Base-by-base conservation (phyloP, 2,888 invertebrate species). In the Hirtodrosophila cameraria region DNA sequence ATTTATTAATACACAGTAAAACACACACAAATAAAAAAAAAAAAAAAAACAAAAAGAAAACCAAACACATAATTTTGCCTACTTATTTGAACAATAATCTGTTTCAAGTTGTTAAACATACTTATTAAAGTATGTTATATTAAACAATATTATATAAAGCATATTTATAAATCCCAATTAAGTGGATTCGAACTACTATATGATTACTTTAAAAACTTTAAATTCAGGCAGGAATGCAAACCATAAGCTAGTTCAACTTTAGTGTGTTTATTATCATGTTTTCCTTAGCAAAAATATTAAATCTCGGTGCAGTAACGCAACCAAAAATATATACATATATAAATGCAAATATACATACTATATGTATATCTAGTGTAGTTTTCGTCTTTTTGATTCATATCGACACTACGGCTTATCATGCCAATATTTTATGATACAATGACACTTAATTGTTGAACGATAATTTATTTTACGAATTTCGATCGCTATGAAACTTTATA, bases 161-260 rank as follows among this genome's bases (percentile, higher is more conserved):
- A 62, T 23, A 50, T 52, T 57, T 52, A 30, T 20, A 16, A 45
- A 36, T 60, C 60, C 73, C 48, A 66, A 20, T 7, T 31, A 33
- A 36, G 38, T 35, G 69, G 73, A 60, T 42, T 42, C 52, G 45
- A 73, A 65, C 58, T 39, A 65, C 58, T 39, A 71, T 58, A 63
- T 69, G 45, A 74, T 69, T 64, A 74, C 63, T 63, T 75, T 53
- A 57, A 75, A 75, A 60, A 72, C 80, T 77, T 77, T 79, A 76
- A 76, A 65, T 53, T 38, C 57, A 36, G 39, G 54, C 77, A 80
- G 54, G 57, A 66, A 67, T 66, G 72, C 72, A 49, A 68, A 55
- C 46, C n/a, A n/a, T n/a, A 59, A 73, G 54, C 81, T 81, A 81
- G 70, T 77, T 81, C 39, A 82, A 76, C 45, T 58, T 83, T 84